Evolutionary conservation across 2,888 invertebrate genomes (phyloP).

Genomic region (Dynastes hyllus): DNA sequence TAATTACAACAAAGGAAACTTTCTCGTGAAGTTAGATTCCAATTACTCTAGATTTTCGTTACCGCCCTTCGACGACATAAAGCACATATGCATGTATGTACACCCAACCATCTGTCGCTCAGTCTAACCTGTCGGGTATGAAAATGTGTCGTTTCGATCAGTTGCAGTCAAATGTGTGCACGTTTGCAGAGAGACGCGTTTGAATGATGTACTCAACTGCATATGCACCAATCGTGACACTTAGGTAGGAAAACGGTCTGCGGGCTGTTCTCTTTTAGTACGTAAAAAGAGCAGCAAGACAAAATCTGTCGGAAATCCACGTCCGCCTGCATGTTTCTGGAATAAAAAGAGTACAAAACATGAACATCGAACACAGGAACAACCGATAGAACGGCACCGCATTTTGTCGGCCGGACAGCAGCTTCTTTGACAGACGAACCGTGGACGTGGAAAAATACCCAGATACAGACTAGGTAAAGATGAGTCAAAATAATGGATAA

Average conservation of each 20-base stretch:
- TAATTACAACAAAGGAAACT: neutral
- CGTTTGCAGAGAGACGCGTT: neutral
- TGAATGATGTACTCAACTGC: slow-evolving; percentile 17
- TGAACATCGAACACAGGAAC: slow-evolving; percentile 15
- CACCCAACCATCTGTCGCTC: neutral
- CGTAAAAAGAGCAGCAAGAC: slow-evolving; percentile 13
- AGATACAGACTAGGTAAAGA: slow-evolving; percentile 16
- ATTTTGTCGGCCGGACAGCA: slow-evolving; percentile 20
- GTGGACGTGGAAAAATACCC: slow-evolving; percentile 23
- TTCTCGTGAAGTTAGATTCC: neutral
- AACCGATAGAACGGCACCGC: slow-evolving; percentile 4
- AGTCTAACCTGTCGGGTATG: neutral
- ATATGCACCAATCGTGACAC: slow-evolving; percentile 15
- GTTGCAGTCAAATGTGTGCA: slow-evolving; percentile 7
- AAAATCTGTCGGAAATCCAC: slow-evolving; percentile 17
- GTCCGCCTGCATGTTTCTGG: slow-evolving; percentile 10
- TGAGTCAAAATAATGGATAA: slow-evolving; percentile 17
- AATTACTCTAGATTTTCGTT: neutral
- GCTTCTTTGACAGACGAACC: slow-evolving; percentile 32
- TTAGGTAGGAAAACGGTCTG: slow-evolving; percentile 26
- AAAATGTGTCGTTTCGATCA: neutral
- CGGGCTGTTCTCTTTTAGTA: neutral
- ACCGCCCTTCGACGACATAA: neutral
- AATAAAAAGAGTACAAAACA: slow-evolving; percentile 31
- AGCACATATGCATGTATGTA: neutral